Conservation (phyloP, 2,888 invertebrate species). For the Sepiola atlantica region DNA sequence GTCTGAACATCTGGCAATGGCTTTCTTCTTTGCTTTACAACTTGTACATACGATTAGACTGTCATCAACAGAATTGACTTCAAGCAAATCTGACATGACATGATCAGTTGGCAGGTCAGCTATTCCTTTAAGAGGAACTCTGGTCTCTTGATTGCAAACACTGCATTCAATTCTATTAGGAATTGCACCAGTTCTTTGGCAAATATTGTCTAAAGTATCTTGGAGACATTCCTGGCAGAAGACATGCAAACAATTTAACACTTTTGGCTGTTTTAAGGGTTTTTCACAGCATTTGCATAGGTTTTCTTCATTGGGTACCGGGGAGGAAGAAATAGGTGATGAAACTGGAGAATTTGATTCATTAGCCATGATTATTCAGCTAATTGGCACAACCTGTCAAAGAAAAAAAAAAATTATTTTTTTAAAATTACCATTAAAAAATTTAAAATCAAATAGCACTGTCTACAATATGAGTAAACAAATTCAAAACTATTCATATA, state of each 20-base stretch:
- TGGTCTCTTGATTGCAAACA: constrained; percentile 89
- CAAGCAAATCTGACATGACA: constrained; percentile 81
- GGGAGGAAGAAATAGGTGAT: constrained; percentile 56
- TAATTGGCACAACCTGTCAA: constrained; percentile 45
- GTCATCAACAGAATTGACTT: constrained; percentile 80
- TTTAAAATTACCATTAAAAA: too few species aligned
- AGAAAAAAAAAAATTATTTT: not conserved
- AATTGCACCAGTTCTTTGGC: constrained; percentile 42
- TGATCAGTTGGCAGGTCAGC: constrained; percentile 89
- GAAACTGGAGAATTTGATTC: constrained; percentile 41
- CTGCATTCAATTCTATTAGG: constrained; percentile 71
- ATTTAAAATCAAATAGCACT: not conserved
- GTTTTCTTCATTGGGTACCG: constrained; percentile 58
- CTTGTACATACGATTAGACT: constrained; percentile 85
- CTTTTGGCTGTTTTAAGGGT: constrained; percentile 86
- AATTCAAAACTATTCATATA: not conserved
- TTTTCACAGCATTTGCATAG: constrained; percentile 69
- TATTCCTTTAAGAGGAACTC: constrained; percentile 76
- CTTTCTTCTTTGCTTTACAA: constrained; percentile 95
- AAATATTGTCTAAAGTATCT: constrained; percentile 79
- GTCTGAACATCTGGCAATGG: constrained; percentile 93
- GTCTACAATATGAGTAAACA: not conserved
- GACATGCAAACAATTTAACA: constrained; percentile 94
- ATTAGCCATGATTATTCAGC: constrained; percentile 41
- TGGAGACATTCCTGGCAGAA: constrained; percentile 94